Conservation (phyloP, 2,113 vertebrate species). For the Diadophis punctatus region DNA sequence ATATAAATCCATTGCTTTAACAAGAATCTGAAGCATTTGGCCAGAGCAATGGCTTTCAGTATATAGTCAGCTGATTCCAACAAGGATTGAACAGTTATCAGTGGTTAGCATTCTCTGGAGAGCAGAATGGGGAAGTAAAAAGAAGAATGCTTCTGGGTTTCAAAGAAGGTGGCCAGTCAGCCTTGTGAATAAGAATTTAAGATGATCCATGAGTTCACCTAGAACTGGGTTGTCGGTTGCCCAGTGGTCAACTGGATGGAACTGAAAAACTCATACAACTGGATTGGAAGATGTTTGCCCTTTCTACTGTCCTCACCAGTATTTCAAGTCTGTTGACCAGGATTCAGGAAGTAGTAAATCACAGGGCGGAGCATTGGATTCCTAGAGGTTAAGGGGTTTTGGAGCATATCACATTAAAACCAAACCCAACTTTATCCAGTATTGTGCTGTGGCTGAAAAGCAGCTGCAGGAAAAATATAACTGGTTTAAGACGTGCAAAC, state of each 20-base stretch:
- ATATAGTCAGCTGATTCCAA: neutral
- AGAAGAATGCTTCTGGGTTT: neutral
- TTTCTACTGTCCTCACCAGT: neutral
- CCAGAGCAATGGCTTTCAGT: neutral
- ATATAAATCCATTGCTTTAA: too few species aligned
- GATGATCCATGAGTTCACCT: neutral
- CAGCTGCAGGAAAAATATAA: neutral
- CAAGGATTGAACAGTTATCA: neutral
- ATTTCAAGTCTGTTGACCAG: neutral
- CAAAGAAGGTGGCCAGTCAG: neutral
- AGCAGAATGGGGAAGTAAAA: neutral
- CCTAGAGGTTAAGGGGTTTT: neutral
- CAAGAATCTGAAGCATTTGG: neutral
- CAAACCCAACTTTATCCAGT: neutral
- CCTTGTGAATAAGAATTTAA: neutral
- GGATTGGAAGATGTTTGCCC: neutral
- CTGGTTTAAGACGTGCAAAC: neutral
- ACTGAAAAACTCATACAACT: neutral
- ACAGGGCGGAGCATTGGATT: neutral
- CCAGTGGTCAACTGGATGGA: neutral
- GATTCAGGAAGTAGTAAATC: neutral
- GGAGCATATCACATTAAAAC: neutral
- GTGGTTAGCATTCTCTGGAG: neutral
- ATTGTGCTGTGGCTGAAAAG: neutral
- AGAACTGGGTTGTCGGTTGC: neutral